Conservation (phyloP, 1,140 invertebrate genomes). For the Wasmannia auropunctata region DNA sequence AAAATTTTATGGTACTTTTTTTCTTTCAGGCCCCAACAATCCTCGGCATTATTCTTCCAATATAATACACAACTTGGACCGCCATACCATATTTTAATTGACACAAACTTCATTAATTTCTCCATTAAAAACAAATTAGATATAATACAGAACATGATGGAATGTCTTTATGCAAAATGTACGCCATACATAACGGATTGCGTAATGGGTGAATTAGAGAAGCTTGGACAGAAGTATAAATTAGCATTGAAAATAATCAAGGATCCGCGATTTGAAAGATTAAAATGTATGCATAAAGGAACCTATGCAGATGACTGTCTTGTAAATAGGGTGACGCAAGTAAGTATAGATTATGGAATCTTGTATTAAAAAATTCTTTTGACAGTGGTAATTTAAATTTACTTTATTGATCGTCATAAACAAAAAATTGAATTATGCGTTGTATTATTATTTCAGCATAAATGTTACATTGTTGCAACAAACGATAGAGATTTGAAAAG, state of each 20-base stretch:
- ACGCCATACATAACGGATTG: conserved; percentile 99
- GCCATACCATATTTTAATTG: conserved; percentile 98
- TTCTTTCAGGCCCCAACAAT: conserved; percentile 90
- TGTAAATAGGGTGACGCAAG: conserved; percentile 96
- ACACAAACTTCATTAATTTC: conserved; percentile 99
- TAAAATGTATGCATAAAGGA: conserved; percentile 98
- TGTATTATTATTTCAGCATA: conserved; percentile 90
- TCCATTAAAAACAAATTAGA: conserved; percentile 99
- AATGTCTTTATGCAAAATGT: conserved; percentile 99
- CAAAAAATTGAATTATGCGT: neutral
- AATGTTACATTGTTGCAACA: conserved; percentile 99
- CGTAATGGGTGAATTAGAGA: conserved; percentile 99
- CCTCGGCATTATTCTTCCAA: conserved; percentile 97
- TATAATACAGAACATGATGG: conserved; percentile 99
- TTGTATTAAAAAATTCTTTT: neutral
- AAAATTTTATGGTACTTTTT: conserved; percentile 33
- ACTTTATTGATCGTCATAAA: conserved; percentile 17
- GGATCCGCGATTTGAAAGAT: conserved; percentile 96
- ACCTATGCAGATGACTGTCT: conserved; percentile 99
- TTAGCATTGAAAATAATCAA: conserved; percentile 98
- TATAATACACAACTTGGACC: conserved; percentile 99
- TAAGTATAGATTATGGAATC: conserved; percentile 76
- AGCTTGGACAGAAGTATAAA: conserved; percentile 97
- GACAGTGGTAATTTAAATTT: conserved; percentile 22
- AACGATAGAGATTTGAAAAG: conserved; percentile 99